These are phyloP conservation scores for Drosophila takahashii DNA, from an alignment of 1,140 invertebrate species.

Conservation along the genomic window DNA sequence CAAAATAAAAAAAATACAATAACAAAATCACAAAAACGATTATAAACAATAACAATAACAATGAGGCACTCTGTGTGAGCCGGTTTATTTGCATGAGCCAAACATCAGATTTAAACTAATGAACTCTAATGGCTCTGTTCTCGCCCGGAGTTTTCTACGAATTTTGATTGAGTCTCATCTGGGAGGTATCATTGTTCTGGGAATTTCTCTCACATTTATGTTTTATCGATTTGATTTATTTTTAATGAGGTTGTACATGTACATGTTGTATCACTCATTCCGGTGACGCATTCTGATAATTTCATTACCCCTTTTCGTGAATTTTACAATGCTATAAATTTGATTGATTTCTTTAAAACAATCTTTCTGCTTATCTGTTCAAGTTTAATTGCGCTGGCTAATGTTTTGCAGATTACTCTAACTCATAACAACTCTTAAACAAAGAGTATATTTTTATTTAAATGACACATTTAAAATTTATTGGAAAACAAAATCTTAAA, in stretches of 20 bases:
- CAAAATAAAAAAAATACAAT: slow-evolving; percentile 2
- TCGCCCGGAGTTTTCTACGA: slow-evolving; percentile 47
- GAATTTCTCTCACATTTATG: slow-evolving; percentile 24
- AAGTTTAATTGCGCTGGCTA: not conserved
- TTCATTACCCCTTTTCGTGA: not conserved
- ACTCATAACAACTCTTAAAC: not conserved
- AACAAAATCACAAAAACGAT: slow-evolving; percentile 8
- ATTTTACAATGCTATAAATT: not conserved
- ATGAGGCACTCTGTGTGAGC: slow-evolving; percentile 25
- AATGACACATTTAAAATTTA: not conserved
- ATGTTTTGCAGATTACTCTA: not conserved
- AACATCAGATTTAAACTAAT: slow-evolving; percentile 54
- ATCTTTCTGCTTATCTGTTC: not conserved
- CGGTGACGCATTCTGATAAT: not conserved
- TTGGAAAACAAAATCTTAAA: not conserved
- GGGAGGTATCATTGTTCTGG: slow-evolving; percentile 14
- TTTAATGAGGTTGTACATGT: slow-evolving; percentile 9
- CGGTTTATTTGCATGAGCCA: slow-evolving; percentile 63
- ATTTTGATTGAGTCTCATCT: slow-evolving; percentile 41
- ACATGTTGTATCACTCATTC: not conserved
- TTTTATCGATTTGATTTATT: slow-evolving; percentile 11
- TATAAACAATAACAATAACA: slow-evolving; percentile 37
- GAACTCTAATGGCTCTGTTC: slow-evolving; percentile 51
- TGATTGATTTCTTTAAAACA: not conserved
- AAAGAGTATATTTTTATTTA: not conserved